Evolutionary conservation across 2,888 invertebrate genomes (phyloP), one percentile per base, ranked within the genome.

Genomic region (Nasonia oneida): DNA sequence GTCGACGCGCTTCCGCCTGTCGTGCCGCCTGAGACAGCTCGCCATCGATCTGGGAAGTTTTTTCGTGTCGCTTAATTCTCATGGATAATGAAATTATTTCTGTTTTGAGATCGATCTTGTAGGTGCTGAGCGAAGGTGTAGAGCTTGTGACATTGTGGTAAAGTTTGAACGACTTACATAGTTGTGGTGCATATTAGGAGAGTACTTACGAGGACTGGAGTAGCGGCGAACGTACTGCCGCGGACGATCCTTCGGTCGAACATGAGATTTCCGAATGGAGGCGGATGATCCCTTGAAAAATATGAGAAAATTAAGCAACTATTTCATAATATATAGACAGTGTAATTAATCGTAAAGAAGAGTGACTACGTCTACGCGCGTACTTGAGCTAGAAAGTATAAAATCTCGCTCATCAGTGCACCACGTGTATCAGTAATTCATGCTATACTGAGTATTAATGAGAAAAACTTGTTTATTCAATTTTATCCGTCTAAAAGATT

Each of bases 201-300:
- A 18, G 8, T 61, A 92, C 93, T 93, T 71, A 92, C 93, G 91
- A 93, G 92, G 85, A 91, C 89, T 76, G 91, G 89, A 37, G 90
- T 88, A 33, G 90, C 94, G 79, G 96, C 95, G 94, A 96, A 97
- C 88, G 97, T 98, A 93, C 96, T 97, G 89, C 98, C 98, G 90
- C 98, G 95, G 90, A 97, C 96, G 84, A 98, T 96, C 90, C 98
- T 95, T 91, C 96, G 96, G 93, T 98, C 98, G 94, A 96, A 97
- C 98, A 98, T 98, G 92, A 98, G 95, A 94, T 98, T 98, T 91
- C 96, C 95, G 93, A 96, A 97, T 14, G 95, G 94, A 90, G 94
- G 91, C 86, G 94, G 93, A 74, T 92, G 91, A 91, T 94, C 94
- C 89, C 95, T 95, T 94, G 94, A 94, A 89, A 89, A 77, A 47